phyloP scores from a whole-genome alignment of 2,113 vertebrate genomes.

The Nanorana parkeri region DNA sequence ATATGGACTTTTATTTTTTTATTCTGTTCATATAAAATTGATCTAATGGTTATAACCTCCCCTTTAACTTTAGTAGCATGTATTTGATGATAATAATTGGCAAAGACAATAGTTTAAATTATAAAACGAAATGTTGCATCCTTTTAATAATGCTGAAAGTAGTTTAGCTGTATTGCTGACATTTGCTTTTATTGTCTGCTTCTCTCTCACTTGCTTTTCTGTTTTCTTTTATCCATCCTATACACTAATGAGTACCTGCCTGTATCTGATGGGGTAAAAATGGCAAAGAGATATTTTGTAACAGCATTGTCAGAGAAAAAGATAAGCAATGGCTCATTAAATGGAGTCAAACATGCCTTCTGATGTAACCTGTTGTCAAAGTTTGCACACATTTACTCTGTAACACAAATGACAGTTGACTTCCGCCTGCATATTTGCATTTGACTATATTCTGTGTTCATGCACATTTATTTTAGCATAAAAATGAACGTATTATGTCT shows the following conservation, averaged over 20 bases:
- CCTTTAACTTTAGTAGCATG: not conserved
- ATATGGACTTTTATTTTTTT: too few relatives aligned
- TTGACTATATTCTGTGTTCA: not conserved
- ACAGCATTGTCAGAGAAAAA: not conserved
- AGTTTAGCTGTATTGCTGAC: conserved; percentile 11
- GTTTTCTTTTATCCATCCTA: not conserved
- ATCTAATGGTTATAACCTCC: too few relatives aligned
- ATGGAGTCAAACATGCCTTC: conserved; percentile 23
- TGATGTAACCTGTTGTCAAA: conserved; percentile 31
- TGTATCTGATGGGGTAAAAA: conserved; percentile 40
- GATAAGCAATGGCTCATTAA: conserved; percentile 22
- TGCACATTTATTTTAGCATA: too few relatives aligned
- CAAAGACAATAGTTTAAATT: conserved; percentile 21
- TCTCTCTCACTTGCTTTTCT: conserved; percentile 10
- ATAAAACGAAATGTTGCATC: conserved; percentile 13
- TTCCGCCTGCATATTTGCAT: conserved; percentile 6
- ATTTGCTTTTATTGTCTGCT: conserved; percentile 43
- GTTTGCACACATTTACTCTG: conserved; percentile 28
- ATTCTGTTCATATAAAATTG: too few relatives aligned
- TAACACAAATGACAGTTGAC: conserved; percentile 12
- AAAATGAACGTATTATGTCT: not conserved
- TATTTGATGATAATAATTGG: conserved; percentile 15
- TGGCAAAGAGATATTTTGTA: conserved; percentile 26
- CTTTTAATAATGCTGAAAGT: not conserved
- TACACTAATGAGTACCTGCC: conserved; percentile 44